Conservation (phyloP, 2,113 vertebrate species). For the Shinisaurus crocodilurus region DNA sequence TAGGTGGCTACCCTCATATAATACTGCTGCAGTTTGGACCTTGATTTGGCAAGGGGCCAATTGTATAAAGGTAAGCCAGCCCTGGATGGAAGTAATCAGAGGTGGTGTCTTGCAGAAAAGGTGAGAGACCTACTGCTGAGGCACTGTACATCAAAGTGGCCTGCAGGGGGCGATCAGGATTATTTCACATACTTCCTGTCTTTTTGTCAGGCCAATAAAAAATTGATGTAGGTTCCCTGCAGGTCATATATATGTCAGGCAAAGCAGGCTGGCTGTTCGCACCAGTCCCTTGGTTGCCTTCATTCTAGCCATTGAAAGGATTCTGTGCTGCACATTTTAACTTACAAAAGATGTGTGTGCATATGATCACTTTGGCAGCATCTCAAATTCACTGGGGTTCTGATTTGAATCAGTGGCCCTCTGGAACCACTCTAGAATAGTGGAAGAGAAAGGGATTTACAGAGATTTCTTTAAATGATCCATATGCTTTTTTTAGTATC, state of each 20-base stretch:
- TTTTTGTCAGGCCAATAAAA: slow-evolving; percentile 17
- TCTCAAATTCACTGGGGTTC: background rate
- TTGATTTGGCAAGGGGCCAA: background rate
- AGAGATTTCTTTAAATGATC: background rate
- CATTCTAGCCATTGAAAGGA: slow-evolving; percentile 3
- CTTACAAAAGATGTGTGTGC: background rate
- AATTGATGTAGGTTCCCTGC: slow-evolving; percentile 1
- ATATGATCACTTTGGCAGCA: background rate
- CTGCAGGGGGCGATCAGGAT: background rate
- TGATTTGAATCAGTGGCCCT: background rate
- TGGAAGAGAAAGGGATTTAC: background rate
- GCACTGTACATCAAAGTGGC: background rate
- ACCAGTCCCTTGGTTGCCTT: background rate
- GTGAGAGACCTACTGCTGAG: background rate
- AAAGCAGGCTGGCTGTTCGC: background rate
- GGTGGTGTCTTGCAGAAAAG: background rate
- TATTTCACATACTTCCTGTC: background rate
- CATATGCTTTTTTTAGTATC: too few species aligned
- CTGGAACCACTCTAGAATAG: background rate
- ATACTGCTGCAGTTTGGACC: background rate
- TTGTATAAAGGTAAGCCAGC: background rate
- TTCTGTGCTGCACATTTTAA: background rate
- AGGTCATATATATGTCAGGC: slow-evolving; percentile 14
- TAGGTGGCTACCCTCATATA: background rate
- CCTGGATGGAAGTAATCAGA: background rate